Evolutionary conservation across 2,113 vertebrate species (phyloP).

Genomic region (Eolophus roseicapilla): DNA sequence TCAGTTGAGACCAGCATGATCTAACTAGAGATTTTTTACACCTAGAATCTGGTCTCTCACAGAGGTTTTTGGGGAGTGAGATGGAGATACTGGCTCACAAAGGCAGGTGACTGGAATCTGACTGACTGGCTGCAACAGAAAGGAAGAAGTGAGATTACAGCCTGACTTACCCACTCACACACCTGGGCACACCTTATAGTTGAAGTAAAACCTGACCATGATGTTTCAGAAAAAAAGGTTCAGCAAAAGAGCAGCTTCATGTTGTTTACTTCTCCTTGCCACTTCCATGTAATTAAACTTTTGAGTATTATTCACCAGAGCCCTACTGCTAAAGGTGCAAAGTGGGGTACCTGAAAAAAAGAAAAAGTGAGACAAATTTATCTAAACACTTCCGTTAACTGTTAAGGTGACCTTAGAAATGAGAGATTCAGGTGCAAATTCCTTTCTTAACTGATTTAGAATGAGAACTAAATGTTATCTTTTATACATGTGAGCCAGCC

Average conservation of each 20-base stretch:
- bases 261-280: not conserved
- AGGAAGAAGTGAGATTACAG: not conserved
- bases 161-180: not conserved
- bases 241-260: not conserved
- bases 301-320: not conserved
- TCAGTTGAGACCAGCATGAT: not conserved
- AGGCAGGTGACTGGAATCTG: not conserved
- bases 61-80: not conserved
- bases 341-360: not conserved
- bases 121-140: not conserved
- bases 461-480: not conserved
- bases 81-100: not conserved
- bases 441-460: not conserved
- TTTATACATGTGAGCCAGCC: not conserved
- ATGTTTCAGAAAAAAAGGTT: not conserved
- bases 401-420: not conserved
- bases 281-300: not conserved
- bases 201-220: not conserved
- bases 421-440: not conserved
- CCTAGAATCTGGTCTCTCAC: not conserved
- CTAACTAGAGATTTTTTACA: not conserved
- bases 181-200: too few species aligned
- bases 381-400: not conserved
- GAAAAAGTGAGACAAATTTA: not conserved
- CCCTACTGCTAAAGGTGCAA: not conserved